phyloP scores from a whole-genome alignment of 2,113 vertebrate species.

The Trichomycterus rosablanca region DNA sequence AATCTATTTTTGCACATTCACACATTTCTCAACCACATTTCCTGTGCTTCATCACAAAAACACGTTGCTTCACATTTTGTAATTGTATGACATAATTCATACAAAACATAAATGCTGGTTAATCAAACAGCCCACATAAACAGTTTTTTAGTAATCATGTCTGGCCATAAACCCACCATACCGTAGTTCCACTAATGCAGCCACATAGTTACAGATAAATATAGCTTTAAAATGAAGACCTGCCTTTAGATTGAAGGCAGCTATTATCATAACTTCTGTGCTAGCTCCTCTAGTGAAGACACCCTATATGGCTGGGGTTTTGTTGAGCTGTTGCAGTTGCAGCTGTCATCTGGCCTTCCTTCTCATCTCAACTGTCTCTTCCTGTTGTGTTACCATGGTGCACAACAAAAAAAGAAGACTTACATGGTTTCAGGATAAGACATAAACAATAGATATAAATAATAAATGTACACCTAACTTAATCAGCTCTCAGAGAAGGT shows the following conservation, averaged over 20 bases:
- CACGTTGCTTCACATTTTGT: too few relatives aligned
- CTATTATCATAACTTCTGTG: background rate
- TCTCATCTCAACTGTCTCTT: background rate
- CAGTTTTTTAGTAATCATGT: too few relatives aligned
- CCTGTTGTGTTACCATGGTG: conserved; percentile 19
- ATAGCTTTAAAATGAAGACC: background rate
- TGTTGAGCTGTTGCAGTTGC: too few relatives aligned
- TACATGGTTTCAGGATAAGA: background rate
- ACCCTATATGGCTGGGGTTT: background rate
- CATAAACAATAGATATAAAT: background rate
- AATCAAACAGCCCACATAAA: too few relatives aligned
- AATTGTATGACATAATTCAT: too few relatives aligned
- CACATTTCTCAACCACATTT: too few relatives aligned
- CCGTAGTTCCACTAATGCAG: too few relatives aligned
- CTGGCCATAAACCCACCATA: too few relatives aligned
- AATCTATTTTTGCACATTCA: too few relatives aligned
- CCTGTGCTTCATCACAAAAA: too few relatives aligned
- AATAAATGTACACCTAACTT: background rate
- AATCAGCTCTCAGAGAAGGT: background rate
- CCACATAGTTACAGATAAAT: background rate
- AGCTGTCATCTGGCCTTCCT: background rate
- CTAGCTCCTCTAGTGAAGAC: background rate
- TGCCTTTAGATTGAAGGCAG: too few relatives aligned
- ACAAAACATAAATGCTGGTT: too few relatives aligned
- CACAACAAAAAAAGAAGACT: conserved; percentile 5